Evolutionary conservation across 2,113 vertebrate species (phyloP).

Genomic region (Gambusia affinis): DNA sequence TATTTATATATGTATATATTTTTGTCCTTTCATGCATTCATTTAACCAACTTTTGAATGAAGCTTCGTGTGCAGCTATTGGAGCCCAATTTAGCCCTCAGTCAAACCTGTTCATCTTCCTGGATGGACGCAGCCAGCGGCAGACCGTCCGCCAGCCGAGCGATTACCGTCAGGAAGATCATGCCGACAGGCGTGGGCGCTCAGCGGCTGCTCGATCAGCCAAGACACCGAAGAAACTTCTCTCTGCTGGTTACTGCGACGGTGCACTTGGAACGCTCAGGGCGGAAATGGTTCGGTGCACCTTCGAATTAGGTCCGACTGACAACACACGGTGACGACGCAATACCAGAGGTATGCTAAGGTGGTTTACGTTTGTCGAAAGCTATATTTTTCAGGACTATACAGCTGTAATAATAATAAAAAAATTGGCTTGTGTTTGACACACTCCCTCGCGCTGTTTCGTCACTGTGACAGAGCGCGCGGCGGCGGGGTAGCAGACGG

Average conservation of each 20-base stretch:
- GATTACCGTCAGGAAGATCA: slow-evolving; percentile 93
- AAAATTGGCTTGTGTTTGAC: not conserved
- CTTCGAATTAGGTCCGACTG: slow-evolving; percentile 39
- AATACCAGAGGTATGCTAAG: not conserved
- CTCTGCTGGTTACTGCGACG: slow-evolving; percentile 24
- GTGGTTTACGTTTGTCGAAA: not conserved
- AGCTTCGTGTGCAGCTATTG: not conserved
- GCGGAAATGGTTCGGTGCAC: slow-evolving; percentile 57
- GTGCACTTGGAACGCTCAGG: slow-evolving; percentile 21
- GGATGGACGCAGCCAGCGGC: slow-evolving; percentile 91
- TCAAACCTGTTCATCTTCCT: slow-evolving; percentile 92
- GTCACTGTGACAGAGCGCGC: not conserved
- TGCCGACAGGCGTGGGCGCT: slow-evolving; percentile 31
- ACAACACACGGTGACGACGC: slow-evolving; percentile 26
- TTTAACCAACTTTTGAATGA: not conserved
- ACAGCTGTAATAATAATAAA: too few relatives aligned
- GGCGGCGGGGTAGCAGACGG: slow-evolving; percentile 60
- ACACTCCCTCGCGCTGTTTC: not conserved
- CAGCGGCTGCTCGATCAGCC: not conserved
- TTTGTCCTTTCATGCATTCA: not conserved
- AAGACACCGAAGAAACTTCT: not conserved
- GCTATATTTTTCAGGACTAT: not conserved
- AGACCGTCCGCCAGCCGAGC: slow-evolving; percentile 93
- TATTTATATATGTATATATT: too few relatives aligned
- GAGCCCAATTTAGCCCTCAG: slow-evolving; percentile 2